Evolutionary conservation across 30 jellyfish, hydroid and myxozoan species (phyloP).

Genomic region (Phacellophora camtschatica): DNA sequence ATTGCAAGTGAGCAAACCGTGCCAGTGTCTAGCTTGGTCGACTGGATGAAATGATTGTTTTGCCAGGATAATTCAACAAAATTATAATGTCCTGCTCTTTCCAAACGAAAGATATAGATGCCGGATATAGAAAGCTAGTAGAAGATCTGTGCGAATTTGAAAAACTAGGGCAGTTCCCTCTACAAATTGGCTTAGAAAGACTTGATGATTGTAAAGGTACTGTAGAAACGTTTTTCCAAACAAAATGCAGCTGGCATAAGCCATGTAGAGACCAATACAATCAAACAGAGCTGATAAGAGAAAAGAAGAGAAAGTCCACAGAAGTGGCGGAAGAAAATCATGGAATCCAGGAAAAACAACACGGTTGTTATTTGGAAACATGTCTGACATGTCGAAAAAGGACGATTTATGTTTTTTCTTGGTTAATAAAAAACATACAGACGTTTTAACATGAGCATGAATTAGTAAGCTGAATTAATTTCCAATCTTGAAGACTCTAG

Average conservation of each 20-base stretch:
- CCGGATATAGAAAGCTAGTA: slow-evolving; percentile 16
- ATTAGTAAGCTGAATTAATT: slow-evolving; percentile 39
- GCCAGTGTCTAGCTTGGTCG: background rate
- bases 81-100: slow-evolving; percentile 25
- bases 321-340: slow-evolving; percentile 10
- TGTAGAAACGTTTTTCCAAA: background rate
- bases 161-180: slow-evolving; percentile 11
- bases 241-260: slow-evolving; percentile 19
- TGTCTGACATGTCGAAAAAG: slow-evolving; percentile 36
- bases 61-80: slow-evolving; percentile 7
- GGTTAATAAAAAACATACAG: background rate
- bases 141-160: slow-evolving; percentile 11
- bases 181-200: background rate
- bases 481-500: slow-evolving; percentile 2
- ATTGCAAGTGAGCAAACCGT: background rate
- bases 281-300: slow-evolving; percentile 17
- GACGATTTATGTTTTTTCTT: slow-evolving; percentile 28
- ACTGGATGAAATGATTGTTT: slow-evolving; percentile 4
- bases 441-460: slow-evolving; percentile 16
- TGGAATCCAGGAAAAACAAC: slow-evolving; percentile 3
- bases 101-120: slow-evolving; percentile 20
- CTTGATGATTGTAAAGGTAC: slow-evolving; percentile 42
- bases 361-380: slow-evolving; percentile 24
- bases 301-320: slow-evolving; percentile 26
- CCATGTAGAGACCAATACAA: slow-evolving; percentile 33